Evolutionary conservation across 2,113 vertebrate species (phyloP), one percentile per base, ranked within the genome.

Genomic region (Choloepus hoffmanni): DNA sequence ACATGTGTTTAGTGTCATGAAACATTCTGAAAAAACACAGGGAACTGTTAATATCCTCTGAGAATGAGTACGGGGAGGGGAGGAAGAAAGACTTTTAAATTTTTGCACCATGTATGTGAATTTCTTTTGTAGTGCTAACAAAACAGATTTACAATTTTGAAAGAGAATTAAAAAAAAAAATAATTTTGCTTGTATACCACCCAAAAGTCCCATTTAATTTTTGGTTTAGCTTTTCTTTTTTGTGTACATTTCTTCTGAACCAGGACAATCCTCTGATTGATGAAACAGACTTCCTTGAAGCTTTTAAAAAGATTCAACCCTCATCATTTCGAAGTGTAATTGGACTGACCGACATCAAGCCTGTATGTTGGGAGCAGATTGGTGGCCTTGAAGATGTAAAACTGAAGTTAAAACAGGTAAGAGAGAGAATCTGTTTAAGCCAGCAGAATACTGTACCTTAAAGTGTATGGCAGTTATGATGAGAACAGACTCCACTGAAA

Each of bases 311-410:
- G 55, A 99, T 99, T 92, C 98, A 98, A 0, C 99, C 99, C 0
- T 99, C 99, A 1, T 99, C 99, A 76, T 98, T 99, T 87, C 98
- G 99, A 95, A 98, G 98, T 97, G 98, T 98, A 21, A 33, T 99
- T 93, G 99, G 99, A 45, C 96, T 98, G 91, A 98, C 97, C 0
- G 99, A 99, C 36, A 98, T 99, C 65, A 98, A 98, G 82, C 98
- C 99, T 2, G 78, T 99, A 88, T 90, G 94, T 19, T 99, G 99
- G 99, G 99, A 99, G 28, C 98, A 99, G 94, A 99, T 99, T 72
- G 99, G 99, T 92, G 99, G 99, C n/a, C 98, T 99, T 67, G 99
- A 99, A 68, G 98, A 99, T 48, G 98, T 99, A 81, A 99, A 99
- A 97, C 96, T 99, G 67, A 99, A 99, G 98, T 98, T 99, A 86